phyloP scores from a whole-genome alignment of 2,113 vertebrate genomes.

The Rhombomys opimus region DNA sequence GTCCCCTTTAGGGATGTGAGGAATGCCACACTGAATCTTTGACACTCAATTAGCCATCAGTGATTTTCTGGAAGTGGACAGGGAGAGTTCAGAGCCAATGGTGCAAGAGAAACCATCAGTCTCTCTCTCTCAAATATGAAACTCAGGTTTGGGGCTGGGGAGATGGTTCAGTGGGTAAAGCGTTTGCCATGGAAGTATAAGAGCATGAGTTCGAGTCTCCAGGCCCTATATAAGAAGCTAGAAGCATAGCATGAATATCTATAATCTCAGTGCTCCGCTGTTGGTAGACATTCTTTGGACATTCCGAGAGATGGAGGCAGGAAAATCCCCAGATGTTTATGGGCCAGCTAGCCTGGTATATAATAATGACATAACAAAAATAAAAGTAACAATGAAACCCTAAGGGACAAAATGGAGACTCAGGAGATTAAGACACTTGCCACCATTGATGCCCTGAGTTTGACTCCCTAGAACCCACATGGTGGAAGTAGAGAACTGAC shows the following conservation, averaged over 20 bases:
- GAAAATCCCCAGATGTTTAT: background rate
- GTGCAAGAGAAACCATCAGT: constrained; percentile 20
- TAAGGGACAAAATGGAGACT: too few relatives aligned
- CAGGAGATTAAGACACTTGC: background rate
- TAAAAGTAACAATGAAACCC: too few relatives aligned
- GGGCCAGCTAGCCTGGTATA: background rate
- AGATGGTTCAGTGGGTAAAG: background rate
- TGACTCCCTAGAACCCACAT: background rate
- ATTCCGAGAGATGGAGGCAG: background rate
- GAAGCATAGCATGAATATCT: background rate
- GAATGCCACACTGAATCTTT: constrained; percentile 21
- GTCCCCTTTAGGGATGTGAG: constrained; percentile 46
- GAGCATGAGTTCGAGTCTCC: background rate
- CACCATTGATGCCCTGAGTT: background rate
- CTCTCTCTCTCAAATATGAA: background rate
- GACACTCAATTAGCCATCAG: constrained; percentile 33
- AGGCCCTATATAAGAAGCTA: background rate
- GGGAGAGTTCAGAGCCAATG: constrained; percentile 44
- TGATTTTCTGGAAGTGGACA: constrained; percentile 43
- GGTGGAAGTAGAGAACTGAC: background rate
- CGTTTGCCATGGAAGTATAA: background rate
- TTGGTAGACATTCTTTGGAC: background rate
- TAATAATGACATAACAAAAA: background rate
- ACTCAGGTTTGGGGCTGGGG: background rate
- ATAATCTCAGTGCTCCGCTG: background rate